phyloP scores from a whole-genome alignment of 2,797 vertebrate species.

The Tadarida brasiliensis region DNA sequence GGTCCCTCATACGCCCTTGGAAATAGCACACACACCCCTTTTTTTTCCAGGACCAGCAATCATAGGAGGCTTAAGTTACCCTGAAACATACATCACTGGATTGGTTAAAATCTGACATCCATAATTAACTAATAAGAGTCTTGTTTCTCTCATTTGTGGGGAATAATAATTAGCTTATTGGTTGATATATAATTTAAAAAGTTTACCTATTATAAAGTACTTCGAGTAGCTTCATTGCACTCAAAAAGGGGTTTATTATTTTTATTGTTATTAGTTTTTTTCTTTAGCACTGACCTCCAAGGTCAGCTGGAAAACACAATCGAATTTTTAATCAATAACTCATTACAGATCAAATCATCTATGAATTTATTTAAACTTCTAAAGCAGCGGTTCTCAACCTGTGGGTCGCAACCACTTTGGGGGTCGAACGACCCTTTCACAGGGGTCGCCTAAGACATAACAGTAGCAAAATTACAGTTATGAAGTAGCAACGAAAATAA shows the following conservation, averaged over 20 bases:
- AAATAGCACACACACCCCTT: background rate
- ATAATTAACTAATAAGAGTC: background rate
- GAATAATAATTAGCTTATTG: background rate
- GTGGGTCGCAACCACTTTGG: no score
- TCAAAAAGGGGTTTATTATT: background rate
- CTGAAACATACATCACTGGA: background rate
- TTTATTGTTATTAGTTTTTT: constrained; percentile 45
- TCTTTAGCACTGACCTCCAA: background rate
- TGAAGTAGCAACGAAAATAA: no score
- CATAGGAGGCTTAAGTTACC: background rate
- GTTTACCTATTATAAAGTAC: background rate
- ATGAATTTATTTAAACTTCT: constrained; percentile 68
- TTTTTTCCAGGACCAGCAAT: background rate
- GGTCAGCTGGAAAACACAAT: constrained; percentile 49
- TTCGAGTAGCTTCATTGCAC: background rate
- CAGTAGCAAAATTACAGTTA: no score
- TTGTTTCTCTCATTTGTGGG: background rate
- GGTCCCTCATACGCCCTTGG: no score
- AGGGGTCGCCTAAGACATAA: no score
- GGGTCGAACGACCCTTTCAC: no score
- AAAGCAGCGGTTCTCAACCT: no score
- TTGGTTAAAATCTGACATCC: background rate
- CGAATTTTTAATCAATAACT: constrained; percentile 69
- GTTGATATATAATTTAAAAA: background rate
- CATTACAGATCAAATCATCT: constrained; percentile 66